Evolutionary conservation across 2,888 invertebrate genomes (phyloP).

Genomic region (Archaeoteleia sp.): DNA sequence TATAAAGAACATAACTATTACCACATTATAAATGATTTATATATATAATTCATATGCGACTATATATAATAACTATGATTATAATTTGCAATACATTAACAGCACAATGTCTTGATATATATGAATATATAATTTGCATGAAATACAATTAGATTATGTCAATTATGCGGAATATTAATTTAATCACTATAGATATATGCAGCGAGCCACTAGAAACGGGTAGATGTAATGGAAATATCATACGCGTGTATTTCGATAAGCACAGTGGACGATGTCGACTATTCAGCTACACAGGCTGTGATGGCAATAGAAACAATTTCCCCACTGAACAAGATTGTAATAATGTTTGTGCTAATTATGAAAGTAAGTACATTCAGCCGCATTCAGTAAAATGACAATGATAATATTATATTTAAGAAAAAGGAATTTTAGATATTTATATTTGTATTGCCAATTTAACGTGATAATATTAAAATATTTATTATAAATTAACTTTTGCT

Average conservation of each 20-base stretch:
- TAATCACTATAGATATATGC: slow-evolving; percentile 65
- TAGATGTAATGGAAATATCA: slow-evolving; percentile 57
- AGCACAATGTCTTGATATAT: no score
- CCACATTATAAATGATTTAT: no score
- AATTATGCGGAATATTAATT: neutral
- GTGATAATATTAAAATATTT: no score
- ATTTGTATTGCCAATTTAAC: no score
- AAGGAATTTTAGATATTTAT: no score
- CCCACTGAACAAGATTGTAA: slow-evolving; percentile 83
- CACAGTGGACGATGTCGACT: slow-evolving; percentile 83
- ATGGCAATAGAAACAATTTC: slow-evolving; percentile 93
- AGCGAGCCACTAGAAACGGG: slow-evolving; percentile 66
- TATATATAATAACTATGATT: no score
- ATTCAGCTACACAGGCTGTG: slow-evolving; percentile 92
- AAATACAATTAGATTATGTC: neutral
- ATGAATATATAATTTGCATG: neutral
- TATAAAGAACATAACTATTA: no score
- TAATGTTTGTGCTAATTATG: slow-evolving; percentile 77
- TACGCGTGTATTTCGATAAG: slow-evolving; percentile 81
- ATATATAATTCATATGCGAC: no score
- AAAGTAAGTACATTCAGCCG: slow-evolving; percentile 31
- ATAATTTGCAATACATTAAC: no score
- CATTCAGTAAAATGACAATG: no score
- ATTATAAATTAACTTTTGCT: no score
- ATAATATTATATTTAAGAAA: no score